Evolutionary conservation across 2,888 invertebrate species (phyloP), one percentile per base, ranked within the genome.

Genomic region (Fragum sueziense): DNA sequence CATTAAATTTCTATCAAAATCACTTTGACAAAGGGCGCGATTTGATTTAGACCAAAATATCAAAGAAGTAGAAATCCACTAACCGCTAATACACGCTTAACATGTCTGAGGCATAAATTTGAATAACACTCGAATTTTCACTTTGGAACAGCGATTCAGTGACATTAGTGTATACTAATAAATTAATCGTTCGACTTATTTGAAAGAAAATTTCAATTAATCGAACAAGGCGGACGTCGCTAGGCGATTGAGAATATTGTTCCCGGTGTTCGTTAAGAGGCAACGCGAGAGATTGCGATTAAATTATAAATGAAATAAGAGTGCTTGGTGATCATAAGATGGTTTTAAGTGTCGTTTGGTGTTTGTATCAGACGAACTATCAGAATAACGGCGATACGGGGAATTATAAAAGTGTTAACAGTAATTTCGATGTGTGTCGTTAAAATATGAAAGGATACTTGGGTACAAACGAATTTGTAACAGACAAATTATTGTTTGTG

Each of bases 151-250:
- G 33, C 74, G 51, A 51, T 41, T 51, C 37, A 51, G 25, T 73
- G 79, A 73, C 77, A 83, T 54, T 47, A 54, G 70, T 75, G 78
- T 78, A 54, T 80, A 84, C 76, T 57, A 73, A 80, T 84, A 84
- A 78, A 80, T 80, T 76, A 47, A 69, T 57, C 65, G 62, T 65
- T 65, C 61, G 57, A 68, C 47, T 68, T 54, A 84, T 79, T 80
- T 76, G 70, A 79, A 81, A 47, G 81, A 79, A 79, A 79, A 76
- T 80, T 84, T 84, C 84, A 81, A 84, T 82, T 82, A 82, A 78
- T 76, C 54, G 54, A 62, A 70, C 57, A 47, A 65, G 51, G 25
- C 41, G 25, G 3, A 25, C 59, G 78, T 82, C 52, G 59, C 78
- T 59, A 52, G 54, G 78, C 29, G 31, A 75, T 68, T 20, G 11